These are phyloP conservation scores for Bradypus variegatus DNA, from an alignment of 2,797 vertebrate genomes.

Conservation along the genomic window DNA sequence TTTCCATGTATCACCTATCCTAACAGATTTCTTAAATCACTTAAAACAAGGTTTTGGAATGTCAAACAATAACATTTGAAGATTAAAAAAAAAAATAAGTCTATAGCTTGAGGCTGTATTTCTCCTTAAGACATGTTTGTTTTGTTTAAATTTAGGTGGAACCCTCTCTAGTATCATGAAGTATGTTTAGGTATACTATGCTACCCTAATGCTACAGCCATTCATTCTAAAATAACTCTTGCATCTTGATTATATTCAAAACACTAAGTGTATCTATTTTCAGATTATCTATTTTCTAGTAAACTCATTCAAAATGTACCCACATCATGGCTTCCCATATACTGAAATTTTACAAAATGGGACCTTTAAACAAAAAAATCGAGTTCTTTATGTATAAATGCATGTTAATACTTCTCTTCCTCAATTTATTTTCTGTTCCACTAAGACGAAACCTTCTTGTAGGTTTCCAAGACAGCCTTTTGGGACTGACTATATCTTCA, in stretches of 20 bases:
- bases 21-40: not conserved
- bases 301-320: not conserved
- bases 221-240: not conserved
- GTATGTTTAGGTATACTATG: not conserved
- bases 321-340: not conserved
- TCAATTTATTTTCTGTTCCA: not conserved
- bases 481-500: conserved; percentile 5
- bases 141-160: not conserved
- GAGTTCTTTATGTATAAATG: not conserved
- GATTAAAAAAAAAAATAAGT: not conserved
- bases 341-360: not conserved
- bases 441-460: not conserved
- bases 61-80: not conserved
- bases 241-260: not conserved
- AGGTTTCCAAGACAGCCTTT: not conserved
- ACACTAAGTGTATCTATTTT: not conserved
- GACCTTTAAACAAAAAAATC: conserved; percentile 12
- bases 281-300: not conserved
- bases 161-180: not conserved
- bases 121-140: not conserved
- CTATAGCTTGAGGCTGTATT: not conserved
- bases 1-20: not conserved
- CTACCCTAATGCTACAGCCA: not conserved
- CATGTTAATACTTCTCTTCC: not conserved
- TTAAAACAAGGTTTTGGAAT: not conserved